Percentiles rank a stretch among this genome's conserved stretches.
Conservation (phyloP, 2,797 vertebrate genomes). For the Myotis vivesi region DNA sequence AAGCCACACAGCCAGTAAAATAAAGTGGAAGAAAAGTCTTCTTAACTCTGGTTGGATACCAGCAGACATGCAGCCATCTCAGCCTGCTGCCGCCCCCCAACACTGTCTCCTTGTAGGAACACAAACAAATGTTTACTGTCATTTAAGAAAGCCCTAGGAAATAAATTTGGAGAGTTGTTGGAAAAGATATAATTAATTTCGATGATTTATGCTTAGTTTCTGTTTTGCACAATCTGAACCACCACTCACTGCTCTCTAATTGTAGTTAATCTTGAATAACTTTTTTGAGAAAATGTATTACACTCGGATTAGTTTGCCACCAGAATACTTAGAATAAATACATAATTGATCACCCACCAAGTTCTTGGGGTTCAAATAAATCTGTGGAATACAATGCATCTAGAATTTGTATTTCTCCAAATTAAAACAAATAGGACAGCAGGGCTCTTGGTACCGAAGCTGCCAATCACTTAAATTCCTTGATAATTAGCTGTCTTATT, state of each 20-base stretch:
- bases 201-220: conserved; percentile 21
- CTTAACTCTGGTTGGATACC: not conserved
- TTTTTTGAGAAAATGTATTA: conserved; percentile 37
- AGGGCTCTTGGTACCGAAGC: conserved; percentile 49
- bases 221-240: conserved; percentile 5
- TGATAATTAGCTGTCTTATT: conserved; percentile 77
- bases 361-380: not conserved
- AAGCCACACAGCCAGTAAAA: not conserved
- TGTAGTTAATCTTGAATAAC: conserved; percentile 31
- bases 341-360: conserved; percentile 33
- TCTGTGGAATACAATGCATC: not conserved
- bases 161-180: not conserved
- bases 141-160: conserved; percentile 5
- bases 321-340: not conserved
- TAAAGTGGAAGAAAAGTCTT: not conserved
- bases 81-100: not conserved
- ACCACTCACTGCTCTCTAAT: not conserved
- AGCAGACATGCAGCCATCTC: not conserved
- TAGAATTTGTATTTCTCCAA: conserved; percentile 45
- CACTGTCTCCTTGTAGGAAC: not conserved
- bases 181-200: conserved; percentile 43
- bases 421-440: conserved; percentile 25
- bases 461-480: conserved; percentile 69
- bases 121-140: not conserved
- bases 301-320: not conserved